These are phyloP conservation scores for Dinomys branickii DNA, from an alignment of 2,113 vertebrate species.

Conservation along the genomic window DNA sequence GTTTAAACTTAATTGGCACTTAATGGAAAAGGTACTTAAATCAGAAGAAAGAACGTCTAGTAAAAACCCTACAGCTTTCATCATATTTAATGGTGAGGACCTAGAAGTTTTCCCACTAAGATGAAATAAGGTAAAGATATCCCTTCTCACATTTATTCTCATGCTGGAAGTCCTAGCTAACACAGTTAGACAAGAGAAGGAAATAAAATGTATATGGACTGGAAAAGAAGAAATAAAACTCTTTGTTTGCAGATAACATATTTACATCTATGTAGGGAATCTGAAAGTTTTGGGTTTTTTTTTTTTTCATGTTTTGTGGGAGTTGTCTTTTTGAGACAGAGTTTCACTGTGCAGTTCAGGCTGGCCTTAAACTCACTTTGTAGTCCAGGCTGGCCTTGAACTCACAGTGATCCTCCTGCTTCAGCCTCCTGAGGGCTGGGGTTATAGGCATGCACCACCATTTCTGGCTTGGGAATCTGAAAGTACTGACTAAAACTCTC, in stretches of 20 bases:
- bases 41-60: neutral
- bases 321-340: neutral
- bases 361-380: neutral
- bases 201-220: neutral
- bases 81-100: neutral
- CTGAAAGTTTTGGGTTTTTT: neutral
- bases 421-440: no score
- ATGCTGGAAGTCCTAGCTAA: neutral
- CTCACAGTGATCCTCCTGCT: no score
- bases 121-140: neutral
- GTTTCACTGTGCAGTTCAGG: neutral
- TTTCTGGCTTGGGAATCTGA: neutral
- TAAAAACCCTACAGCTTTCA: neutral
- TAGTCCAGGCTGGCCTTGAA: no score
- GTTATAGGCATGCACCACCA: neutral
- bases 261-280: neutral
- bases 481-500: neutral
- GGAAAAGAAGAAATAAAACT: neutral
- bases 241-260: neutral
- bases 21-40: neutral
- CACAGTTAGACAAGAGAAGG: neutral
- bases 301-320: no score
- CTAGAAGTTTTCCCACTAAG: neutral
- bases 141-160: neutral
- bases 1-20: neutral